Base-by-base conservation (phyloP, 1,140 invertebrate genomes). In the Drosophila rufa region DNA sequence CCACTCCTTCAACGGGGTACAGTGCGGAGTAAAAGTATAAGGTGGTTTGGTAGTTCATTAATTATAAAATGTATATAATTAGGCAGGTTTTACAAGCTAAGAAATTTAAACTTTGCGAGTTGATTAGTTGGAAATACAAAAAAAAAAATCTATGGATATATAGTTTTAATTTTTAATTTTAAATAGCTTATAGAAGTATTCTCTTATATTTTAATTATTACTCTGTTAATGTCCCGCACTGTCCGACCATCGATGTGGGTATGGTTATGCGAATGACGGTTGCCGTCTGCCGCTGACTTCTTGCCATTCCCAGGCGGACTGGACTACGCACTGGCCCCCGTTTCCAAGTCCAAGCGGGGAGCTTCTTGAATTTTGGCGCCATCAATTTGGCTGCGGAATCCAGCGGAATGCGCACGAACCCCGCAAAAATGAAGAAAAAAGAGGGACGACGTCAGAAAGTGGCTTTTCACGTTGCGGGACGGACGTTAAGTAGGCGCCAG, bases 361-460 rank as follows among this genome's bases (percentile, higher is more conserved):
- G 71, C 73, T 79, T 68, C 81, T 74, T 90, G 81, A 90, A 89
- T 90, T 89, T 89, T 89, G 85, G 85, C 85, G 85, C 85, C 85
- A 89, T 90, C 85, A 89, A 90, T 89, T 87, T 90, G 84, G 80
- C 82, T 77, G 70, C 75, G 85, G 81, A 90, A 89, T 90, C 79
- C 77, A 75, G 77, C 57, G 82, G 82, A 85, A 84, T 84, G 82
- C 15, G 80, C 76, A 77, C 80, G 73, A 89, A 74, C 50, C 50
- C 55, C 33, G 46, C 43, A 58, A 58, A 58, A 76, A 43, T 36
- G 38, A 56, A 68, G 48, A 27, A 42, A 61, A 66, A 64, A 57
- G 12, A 62, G 40, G 62, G 30, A 43, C 59, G 50, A 50, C 22
- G 38, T 47, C 57, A 67, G 58, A 82, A 68, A 65, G 61, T 62